phyloP scores from a whole-genome alignment of 2,113 vertebrate genomes.

The Strigops habroptila region DNA sequence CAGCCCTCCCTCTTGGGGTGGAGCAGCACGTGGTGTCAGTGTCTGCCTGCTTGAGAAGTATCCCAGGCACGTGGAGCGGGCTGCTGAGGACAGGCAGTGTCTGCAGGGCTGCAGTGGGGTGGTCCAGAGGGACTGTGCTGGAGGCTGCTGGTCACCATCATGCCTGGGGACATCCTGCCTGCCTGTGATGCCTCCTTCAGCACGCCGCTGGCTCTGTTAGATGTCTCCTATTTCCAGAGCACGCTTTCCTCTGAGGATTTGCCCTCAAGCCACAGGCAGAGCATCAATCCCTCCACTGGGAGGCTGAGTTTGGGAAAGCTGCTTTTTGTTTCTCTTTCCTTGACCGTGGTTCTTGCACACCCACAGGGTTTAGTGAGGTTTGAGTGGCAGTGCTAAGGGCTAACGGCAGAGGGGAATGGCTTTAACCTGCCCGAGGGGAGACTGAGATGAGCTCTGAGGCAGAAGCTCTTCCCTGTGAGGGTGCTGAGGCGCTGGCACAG shows the following conservation, averaged over 20 bases:
- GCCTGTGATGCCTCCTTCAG: not conserved
- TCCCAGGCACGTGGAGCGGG: not conserved
- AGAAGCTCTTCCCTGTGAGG: too few relatives aligned
- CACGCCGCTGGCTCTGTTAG: fast-evolving
- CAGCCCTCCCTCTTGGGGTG: fast-evolving
- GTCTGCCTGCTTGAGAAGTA: not conserved
- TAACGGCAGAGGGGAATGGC: too few relatives aligned
- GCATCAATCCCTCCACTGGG: not conserved
- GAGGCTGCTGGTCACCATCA: not conserved
- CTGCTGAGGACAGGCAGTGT: not conserved
- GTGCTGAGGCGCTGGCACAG: too few relatives aligned
- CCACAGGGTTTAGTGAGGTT: not conserved
- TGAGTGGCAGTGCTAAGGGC: not conserved
- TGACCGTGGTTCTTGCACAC: not conserved
- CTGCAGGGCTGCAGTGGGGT: not conserved
- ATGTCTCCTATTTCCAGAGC: not conserved
- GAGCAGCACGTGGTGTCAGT: not conserved
- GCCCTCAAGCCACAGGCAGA: fast-evolving
- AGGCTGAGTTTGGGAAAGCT: not conserved
- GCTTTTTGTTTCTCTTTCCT: not conserved
- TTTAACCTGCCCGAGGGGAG: not conserved
- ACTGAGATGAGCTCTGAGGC: too few relatives aligned
- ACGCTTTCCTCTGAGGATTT: not conserved
- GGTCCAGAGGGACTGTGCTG: not conserved
- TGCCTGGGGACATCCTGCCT: not conserved